These are phyloP conservation scores for Bos taurus DNA, from an alignment of 2,113 vertebrate genomes.

Conservation along the genomic window ARS-UCD2.0 NC_037331.1:70197001-70197500, in stretches of 20 bases:
- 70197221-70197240: background rate
- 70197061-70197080: background rate
- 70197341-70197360: background rate
- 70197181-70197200: accelerated
- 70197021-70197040: background rate
- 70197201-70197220: background rate
- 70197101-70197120: background rate
- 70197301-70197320: background rate
- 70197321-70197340: background rate
- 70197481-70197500: background rate
- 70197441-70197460: background rate
- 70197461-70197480: background rate
- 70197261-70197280: background rate
- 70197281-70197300: background rate
- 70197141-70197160: background rate
- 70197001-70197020: background rate
- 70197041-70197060: background rate
- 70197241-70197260: background rate
- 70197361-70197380: background rate
- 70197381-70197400: background rate
- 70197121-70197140: background rate
- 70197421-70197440: background rate
- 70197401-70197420: background rate
- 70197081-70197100: background rate
- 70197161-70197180: background rate